Evolutionary conservation across 2,113 vertebrate species (phyloP).

Genomic region (Ammodytes dubius): DNA sequence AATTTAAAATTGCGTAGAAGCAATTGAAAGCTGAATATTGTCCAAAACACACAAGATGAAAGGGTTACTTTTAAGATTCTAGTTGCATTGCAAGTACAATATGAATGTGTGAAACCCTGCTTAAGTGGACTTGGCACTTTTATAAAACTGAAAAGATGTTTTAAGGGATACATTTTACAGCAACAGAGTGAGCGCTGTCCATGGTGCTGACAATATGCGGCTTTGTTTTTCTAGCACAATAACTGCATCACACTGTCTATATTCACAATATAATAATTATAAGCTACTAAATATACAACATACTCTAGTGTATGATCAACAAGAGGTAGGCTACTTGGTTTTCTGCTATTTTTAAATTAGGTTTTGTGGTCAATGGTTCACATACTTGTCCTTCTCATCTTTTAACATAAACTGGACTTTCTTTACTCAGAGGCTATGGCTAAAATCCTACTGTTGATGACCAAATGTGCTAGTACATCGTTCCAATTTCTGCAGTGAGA

Average conservation of each 20-base stretch:
- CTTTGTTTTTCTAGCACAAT: too few species aligned
- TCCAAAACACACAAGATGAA: background rate
- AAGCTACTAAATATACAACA: too few species aligned
- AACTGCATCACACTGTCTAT: too few species aligned
- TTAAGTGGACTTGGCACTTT: rapidly evolving
- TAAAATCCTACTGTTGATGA: background rate
- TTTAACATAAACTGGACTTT: background rate
- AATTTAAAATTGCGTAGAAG: too few species aligned
- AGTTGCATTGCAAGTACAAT: too few species aligned
- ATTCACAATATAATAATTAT: too few species aligned
- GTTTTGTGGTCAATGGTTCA: background rate
- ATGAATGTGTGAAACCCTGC: rapidly evolving
- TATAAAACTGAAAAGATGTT: rapidly evolving
- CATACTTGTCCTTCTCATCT: background rate
- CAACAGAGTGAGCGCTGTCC: rapidly evolving
- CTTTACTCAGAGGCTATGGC: background rate
- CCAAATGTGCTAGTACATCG: too few species aligned
- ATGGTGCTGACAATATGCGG: background rate
- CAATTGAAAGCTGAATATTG: too few species aligned
- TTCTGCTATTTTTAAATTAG: too few species aligned
- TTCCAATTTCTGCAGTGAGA: slow-evolving; percentile 1
- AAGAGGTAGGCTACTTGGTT: too few species aligned
- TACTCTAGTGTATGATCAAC: too few species aligned
- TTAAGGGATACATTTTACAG: rapidly evolving
- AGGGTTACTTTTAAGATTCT: background rate